Evolutionary conservation across 1,140 invertebrate species (phyloP).

Genomic region (Drosophila serrata): DNA sequence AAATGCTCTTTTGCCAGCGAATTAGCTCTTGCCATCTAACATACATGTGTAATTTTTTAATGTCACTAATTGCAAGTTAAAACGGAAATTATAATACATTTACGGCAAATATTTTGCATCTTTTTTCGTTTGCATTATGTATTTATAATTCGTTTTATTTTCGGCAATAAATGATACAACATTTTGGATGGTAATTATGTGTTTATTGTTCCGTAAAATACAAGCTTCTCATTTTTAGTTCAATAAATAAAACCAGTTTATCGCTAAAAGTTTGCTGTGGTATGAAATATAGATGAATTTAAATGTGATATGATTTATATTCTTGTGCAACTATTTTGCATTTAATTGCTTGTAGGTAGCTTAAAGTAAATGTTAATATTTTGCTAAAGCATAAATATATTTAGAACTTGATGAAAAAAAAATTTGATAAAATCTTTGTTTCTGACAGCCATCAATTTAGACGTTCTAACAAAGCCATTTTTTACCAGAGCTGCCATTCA

Average conservation of each 20-base stretch:
- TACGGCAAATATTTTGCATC: neutral
- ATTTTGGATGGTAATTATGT: neutral
- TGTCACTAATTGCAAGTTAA: conserved; percentile 31
- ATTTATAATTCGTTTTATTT: neutral
- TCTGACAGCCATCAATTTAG: neutral
- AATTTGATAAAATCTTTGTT: neutral
- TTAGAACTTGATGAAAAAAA: too few relatives aligned
- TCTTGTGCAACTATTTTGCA: too few relatives aligned
- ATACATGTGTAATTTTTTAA: conserved; percentile 28
- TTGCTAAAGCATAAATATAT: rapidly evolving
- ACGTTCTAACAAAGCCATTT: neutral
- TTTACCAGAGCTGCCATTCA: too few relatives aligned
- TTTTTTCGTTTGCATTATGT: neutral
- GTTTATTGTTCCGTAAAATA: neutral
- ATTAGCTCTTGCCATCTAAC: conserved; percentile 25
- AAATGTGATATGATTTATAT: neutral
- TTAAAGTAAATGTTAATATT: too few relatives aligned
- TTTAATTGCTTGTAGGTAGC: neutral
- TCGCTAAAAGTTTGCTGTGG: too few relatives aligned
- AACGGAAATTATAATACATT: conserved; percentile 29
- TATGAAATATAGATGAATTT: neutral
- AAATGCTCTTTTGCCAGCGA: conserved; percentile 28
- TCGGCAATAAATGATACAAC: neutral
- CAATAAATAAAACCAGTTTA: neutral
- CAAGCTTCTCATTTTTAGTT: neutral